A percentile compares a stretch with the other conserved stretches of the same genome.
These are phyloP conservation scores for Pyralis farinalis DNA, from an alignment of 2,888 invertebrate species.

Conservation along the genomic window DNA sequence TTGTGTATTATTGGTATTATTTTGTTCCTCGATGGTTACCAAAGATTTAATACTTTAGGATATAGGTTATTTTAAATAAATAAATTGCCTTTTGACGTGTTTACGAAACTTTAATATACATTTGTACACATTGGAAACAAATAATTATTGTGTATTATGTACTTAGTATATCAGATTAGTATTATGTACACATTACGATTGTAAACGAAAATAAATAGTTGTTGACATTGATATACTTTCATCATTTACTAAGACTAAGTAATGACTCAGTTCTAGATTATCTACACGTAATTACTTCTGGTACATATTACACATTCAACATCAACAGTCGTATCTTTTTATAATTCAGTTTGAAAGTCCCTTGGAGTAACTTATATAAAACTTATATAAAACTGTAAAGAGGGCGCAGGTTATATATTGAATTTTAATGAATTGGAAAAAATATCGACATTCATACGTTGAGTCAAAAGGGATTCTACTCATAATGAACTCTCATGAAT, in stretches of 20 bases:
- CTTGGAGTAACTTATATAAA: too few species aligned
- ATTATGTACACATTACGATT: conserved; percentile 66
- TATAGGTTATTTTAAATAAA: conserved; percentile 14
- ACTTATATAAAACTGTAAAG: too few species aligned
- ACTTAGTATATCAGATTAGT: conserved; percentile 50
- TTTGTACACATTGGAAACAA: conserved; percentile 69
- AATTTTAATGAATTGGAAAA: too few species aligned
- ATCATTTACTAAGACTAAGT: conserved; percentile 42
- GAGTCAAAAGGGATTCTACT: too few species aligned
- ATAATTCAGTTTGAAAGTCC: too few species aligned
- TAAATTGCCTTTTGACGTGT: conserved; percentile 26
- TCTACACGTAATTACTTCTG: conserved; percentile 9
- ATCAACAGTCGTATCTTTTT: neutral
- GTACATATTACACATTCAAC: conserved; percentile 21
- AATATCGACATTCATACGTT: too few species aligned
- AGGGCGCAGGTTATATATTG: too few species aligned
- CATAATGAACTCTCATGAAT: too few species aligned
- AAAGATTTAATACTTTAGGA: conserved; percentile 21
- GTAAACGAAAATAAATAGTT: conserved; percentile 69
- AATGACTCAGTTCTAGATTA: conserved; percentile 29
- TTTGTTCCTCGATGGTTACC: conserved; percentile 20
- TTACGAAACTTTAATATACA: conserved; percentile 67
- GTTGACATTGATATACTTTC: conserved; percentile 55
- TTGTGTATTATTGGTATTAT: neutral
- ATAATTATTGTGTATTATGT: conserved; percentile 51